Evolutionary conservation across 2,113 vertebrate genomes (phyloP).

Genomic region (Numenius arquata): DNA sequence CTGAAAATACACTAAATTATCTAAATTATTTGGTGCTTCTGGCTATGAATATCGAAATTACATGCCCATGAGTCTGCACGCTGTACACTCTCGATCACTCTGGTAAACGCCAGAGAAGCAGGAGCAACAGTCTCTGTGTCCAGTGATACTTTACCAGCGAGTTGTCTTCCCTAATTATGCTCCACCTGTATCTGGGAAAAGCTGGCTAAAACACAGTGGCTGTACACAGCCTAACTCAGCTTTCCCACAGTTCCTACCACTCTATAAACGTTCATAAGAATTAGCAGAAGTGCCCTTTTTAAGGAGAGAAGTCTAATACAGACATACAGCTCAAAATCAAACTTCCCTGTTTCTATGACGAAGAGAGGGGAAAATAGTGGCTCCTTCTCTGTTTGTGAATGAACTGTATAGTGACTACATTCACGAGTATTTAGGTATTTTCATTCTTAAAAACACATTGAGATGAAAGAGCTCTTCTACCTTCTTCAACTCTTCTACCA

Average conservation of each 20-base stretch:
- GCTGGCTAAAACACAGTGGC: background rate
- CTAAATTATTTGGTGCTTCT: background rate
- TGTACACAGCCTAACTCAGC: background rate
- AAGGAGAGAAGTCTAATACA: background rate
- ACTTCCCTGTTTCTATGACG: background rate
- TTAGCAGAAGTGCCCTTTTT: background rate
- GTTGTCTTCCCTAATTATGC: background rate
- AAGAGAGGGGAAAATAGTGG: background rate
- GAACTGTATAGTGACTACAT: background rate
- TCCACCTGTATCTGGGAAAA: background rate
- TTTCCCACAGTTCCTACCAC: background rate
- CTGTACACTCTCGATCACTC: background rate
- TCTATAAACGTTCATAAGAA: background rate
- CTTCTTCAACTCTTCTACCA: background rate
- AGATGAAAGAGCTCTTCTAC: background rate
- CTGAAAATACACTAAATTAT: background rate
- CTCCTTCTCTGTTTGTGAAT: background rate
- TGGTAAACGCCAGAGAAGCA: background rate
- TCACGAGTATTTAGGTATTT: background rate
- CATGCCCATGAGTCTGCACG: background rate
- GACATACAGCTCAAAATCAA: background rate
- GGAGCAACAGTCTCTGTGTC: background rate
- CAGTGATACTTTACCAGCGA: background rate
- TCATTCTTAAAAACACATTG: background rate
- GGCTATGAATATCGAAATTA: background rate